A percentile compares a stretch with the other conserved stretches of the same genome.
These are phyloP conservation scores for Tapera naevia DNA, from an alignment of 2,797 vertebrate genomes.

Conservation along the genomic window DNA sequence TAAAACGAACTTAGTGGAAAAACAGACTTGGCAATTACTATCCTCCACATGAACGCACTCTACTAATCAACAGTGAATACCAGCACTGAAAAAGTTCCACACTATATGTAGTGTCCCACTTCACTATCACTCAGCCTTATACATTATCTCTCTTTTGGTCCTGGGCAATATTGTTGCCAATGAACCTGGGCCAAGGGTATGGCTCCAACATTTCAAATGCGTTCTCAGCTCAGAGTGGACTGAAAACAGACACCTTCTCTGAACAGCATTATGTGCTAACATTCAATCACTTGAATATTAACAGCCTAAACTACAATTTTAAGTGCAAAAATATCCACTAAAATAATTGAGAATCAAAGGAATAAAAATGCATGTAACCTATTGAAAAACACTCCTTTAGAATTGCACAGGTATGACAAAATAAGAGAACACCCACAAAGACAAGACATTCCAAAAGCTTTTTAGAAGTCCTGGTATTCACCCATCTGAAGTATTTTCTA, in stretches of 20 bases:
- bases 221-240: neutral
- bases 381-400: neutral
- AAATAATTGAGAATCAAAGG: neutral
- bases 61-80: neutral
- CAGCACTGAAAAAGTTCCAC: neutral
- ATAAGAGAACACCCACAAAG: neutral
- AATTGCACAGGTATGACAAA: neutral
- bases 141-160: neutral
- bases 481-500: neutral
- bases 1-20: slow-evolving; percentile 29
- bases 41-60: neutral
- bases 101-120: neutral
- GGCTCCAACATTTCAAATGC: rapidly evolving
- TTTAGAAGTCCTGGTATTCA: neutral
- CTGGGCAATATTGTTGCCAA: neutral
- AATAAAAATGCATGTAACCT: neutral
- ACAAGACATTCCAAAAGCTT: neutral
- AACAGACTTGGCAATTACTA: neutral
- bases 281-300: neutral
- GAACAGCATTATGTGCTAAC: neutral
- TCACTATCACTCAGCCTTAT: neutral
- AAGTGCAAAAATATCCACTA: neutral
- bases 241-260: neutral
- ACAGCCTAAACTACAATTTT: neutral
- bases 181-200: neutral